Evolutionary conservation across 2,888 invertebrate species (phyloP).

Genomic region (Serripes groenlandicus): DNA sequence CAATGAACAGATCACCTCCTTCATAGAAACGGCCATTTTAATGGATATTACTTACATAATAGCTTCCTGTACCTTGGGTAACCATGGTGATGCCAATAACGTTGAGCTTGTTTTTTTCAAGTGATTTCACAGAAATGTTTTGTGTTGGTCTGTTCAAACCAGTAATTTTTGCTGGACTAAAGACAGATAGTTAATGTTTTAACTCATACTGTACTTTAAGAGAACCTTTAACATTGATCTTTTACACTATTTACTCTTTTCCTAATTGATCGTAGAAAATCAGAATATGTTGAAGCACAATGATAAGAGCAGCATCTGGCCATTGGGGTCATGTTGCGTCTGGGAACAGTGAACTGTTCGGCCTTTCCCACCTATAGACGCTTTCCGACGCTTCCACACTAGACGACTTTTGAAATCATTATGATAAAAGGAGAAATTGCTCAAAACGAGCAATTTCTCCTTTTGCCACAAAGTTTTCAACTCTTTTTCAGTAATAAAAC

Average conservation of each 20-base stretch:
- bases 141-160: constrained; percentile 1
- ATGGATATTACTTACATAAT: constrained; percentile 22
- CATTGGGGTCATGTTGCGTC: too few species aligned
- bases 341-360: too few species aligned
- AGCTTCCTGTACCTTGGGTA: neutral
- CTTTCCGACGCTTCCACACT: too few species aligned
- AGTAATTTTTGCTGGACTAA: too few species aligned
- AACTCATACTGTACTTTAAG: too few species aligned
- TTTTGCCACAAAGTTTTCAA: neutral
- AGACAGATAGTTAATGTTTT: too few species aligned
- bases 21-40: constrained; percentile 3
- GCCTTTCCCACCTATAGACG: too few species aligned
- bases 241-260: too few species aligned
- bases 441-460: neutral
- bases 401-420: neutral
- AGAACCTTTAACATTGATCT: too few species aligned
- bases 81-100: neutral
- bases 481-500: neutral
- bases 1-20: constrained; percentile 2
- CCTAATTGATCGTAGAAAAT: too few species aligned
- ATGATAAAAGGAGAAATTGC: neutral
- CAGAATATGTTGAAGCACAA: too few species aligned
- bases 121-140: constrained; percentile 18
- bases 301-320: too few species aligned
- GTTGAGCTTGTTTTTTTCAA: neutral